Percentiles rank a stretch among this genome's conserved stretches.
These are phyloP conservation scores for Phainopepla nitens DNA, from an alignment of 2,113 vertebrate species.

Conservation along the genomic window DNA sequence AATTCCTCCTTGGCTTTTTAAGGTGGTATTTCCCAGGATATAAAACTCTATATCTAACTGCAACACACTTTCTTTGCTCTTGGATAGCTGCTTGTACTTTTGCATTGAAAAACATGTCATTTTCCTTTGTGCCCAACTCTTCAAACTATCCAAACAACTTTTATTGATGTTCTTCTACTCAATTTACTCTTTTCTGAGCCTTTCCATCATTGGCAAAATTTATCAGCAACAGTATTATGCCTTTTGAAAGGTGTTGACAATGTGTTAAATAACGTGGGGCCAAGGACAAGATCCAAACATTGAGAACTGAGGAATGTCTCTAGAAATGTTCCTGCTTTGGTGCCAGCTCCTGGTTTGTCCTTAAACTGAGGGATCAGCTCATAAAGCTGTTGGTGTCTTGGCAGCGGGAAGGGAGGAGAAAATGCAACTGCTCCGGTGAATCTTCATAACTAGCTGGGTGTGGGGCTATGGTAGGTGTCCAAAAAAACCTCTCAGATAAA, in stretches of 20 bases:
- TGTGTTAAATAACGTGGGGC: neutral
- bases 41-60: neutral
- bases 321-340: neutral
- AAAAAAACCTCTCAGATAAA: neutral
- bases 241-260: slow-evolving; percentile 28
- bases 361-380: neutral
- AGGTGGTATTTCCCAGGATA: neutral
- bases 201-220: neutral
- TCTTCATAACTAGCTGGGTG: neutral
- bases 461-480: neutral
- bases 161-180: neutral
- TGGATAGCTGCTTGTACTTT: neutral
- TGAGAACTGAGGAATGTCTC: neutral
- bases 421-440: neutral
- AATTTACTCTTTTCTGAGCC: neutral
- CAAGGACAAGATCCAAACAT: neutral
- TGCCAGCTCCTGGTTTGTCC: neutral
- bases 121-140: neutral
- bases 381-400: neutral
- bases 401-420: neutral
- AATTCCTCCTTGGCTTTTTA: neutral
- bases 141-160: neutral
- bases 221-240: neutral
- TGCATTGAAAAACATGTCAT: neutral
- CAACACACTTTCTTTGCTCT: neutral